A percentile compares a stretch with the other conserved stretches of the same genome.
Conservation (phyloP, 2,797 vertebrate genomes). For the Phaenicophaeus curvirostris region DNA sequence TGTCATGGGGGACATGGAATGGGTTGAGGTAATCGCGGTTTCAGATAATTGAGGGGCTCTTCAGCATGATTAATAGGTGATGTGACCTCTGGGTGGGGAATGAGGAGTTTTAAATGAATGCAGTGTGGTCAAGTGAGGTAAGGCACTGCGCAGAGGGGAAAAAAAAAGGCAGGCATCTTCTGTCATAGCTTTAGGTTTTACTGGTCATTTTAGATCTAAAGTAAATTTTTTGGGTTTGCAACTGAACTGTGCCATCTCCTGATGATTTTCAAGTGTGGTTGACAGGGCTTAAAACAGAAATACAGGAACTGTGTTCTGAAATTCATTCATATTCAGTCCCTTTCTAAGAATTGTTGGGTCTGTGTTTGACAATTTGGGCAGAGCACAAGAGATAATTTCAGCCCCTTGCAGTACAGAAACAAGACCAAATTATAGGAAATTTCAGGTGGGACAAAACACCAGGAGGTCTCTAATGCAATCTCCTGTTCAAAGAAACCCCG, state of each 20-base stretch:
- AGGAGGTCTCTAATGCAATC: neutral
- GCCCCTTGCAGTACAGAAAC: neutral
- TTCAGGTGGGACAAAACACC: neutral
- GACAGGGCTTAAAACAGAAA: neutral
- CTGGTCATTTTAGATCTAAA: neutral
- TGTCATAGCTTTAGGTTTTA: neutral
- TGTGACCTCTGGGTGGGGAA: conserved; percentile 51
- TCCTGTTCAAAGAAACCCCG: neutral
- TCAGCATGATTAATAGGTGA: conserved; percentile 56
- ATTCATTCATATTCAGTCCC: too few species aligned
- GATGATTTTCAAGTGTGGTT: neutral
- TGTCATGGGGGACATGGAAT: conserved; percentile 45
- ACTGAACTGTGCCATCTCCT: neutral
- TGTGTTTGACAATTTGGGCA: rapidly evolving
- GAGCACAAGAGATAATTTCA: neutral
- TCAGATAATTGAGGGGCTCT: conserved; percentile 64
- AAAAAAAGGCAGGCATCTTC: neutral
- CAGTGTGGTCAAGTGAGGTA: conserved; percentile 25
- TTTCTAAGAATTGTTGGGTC: too few species aligned
- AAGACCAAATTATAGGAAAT: rapidly evolving
- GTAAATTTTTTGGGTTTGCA: neutral
- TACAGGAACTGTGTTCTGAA: too few species aligned
- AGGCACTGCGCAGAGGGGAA: neutral
- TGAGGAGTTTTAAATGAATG: conserved; percentile 21
- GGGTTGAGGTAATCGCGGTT: conserved; percentile 50